These are phyloP conservation scores for Xiphophorus hellerii DNA, from an alignment of 2,113 vertebrate species.

Conservation along the genomic window DNA sequence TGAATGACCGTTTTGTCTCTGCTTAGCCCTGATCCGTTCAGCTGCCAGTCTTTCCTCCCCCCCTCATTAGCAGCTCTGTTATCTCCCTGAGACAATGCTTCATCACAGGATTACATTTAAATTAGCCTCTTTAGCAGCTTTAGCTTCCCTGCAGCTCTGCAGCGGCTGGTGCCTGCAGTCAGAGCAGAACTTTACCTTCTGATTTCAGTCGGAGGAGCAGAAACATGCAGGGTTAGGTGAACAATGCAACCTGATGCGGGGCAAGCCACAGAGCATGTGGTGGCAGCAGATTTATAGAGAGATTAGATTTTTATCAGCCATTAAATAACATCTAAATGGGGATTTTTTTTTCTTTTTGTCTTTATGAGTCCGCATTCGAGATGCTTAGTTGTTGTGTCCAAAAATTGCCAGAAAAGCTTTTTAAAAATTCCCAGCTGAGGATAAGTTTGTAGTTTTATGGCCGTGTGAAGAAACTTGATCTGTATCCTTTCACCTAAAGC, in stretches of 20 bases:
- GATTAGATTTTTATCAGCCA: background rate
- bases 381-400: background rate
- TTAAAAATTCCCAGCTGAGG: background rate
- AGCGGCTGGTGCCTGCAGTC: constrained; percentile 36
- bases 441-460: constrained; percentile 5
- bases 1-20: background rate
- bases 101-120: constrained; percentile 87
- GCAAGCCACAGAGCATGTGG: background rate
- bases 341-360: background rate
- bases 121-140: constrained; percentile 83
- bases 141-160: constrained; percentile 67
- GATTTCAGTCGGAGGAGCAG: background rate
- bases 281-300: background rate
- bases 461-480: constrained; percentile 13
- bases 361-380: background rate
- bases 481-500: constrained; percentile 26
- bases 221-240: background rate
- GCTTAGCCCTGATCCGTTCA: background rate
- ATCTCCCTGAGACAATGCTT: constrained; percentile 87
- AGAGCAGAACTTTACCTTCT: background rate
- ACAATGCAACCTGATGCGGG: background rate
- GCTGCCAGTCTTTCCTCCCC: constrained; percentile 23
- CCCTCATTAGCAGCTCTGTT: constrained; percentile 77
- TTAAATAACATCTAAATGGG: background rate
- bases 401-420: background rate